A percentile compares a stretch with the other conserved stretches of the same genome.
These are phyloP conservation scores for Spondyliosoma cantharus DNA, from an alignment of 2,797 vertebrate species.

Conservation along the genomic window DNA sequence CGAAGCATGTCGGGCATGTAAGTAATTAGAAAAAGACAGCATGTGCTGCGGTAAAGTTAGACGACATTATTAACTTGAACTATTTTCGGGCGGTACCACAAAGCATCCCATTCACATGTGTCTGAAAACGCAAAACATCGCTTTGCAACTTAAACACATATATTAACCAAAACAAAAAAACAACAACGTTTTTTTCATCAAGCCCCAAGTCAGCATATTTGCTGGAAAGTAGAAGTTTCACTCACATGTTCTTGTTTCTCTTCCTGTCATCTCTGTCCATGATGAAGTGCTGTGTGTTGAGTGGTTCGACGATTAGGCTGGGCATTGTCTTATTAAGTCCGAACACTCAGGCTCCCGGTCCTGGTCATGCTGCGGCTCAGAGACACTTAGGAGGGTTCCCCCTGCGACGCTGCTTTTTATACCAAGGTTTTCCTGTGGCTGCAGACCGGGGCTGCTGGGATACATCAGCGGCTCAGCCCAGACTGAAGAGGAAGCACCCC, in stretches of 20 bases:
- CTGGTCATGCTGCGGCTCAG: conserved; percentile 79
- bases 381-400: conserved; percentile 76
- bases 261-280: conserved; percentile 83
- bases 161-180: neutral
- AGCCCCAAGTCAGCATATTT: conserved; percentile 1
- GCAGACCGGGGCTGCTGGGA: conserved; percentile 68
- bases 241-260: conserved; percentile 85
- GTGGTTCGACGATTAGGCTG: conserved; percentile 71
- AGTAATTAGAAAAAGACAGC: conserved; percentile 44
- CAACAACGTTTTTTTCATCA: no score
- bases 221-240: conserved; percentile 41
- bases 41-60: conserved; percentile 12
- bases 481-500: conserved; percentile 80
- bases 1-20: conserved; percentile 51
- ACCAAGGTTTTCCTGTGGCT: conserved; percentile 73
- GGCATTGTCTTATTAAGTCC: conserved; percentile 79
- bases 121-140: neutral
- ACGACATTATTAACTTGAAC: conserved; percentile 12
- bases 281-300: conserved; percentile 73
- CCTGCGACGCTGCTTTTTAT: conserved; percentile 74
- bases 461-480: conserved; percentile 75
- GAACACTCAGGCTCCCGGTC: conserved; percentile 63
- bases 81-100: conserved; percentile 41
- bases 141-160: neutral
- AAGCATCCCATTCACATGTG: neutral